These are phyloP conservation scores for Panopea generosa DNA, from an alignment of 2,888 invertebrate species.

Conservation along the genomic window DNA sequence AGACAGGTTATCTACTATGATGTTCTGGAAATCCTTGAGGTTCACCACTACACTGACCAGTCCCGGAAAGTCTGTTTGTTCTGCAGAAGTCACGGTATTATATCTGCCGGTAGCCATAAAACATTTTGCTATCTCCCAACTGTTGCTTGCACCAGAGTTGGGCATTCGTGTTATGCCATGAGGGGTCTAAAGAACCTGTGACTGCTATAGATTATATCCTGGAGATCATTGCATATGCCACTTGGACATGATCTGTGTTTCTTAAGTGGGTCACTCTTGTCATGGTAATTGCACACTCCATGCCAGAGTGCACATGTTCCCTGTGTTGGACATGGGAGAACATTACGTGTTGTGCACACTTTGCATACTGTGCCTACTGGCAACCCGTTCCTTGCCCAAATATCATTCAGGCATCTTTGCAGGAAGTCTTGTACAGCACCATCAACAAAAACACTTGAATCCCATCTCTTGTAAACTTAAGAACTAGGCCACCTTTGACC, in stretches of 20 bases:
- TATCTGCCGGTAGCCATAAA: slow-evolving; percentile 1
- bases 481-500: no score
- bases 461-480: no score
- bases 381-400: background rate
- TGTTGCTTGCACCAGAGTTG: background rate
- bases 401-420: background rate
- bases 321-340: no score
- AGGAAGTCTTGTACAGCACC: no score
- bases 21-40: slow-evolving; percentile 2
- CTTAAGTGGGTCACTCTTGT: no score
- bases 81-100: background rate
- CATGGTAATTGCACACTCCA: no score
- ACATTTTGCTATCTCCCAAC: slow-evolving; percentile 11
- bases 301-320: no score
- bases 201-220: background rate
- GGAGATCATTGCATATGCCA: background rate
- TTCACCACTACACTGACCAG: slow-evolving; percentile 6
- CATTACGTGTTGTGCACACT: no score
- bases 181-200: slow-evolving; percentile 2
- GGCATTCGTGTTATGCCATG: background rate
- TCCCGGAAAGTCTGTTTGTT: slow-evolving; percentile 3
- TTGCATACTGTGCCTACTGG: no score
- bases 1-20: background rate
- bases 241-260: background rate
- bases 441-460: no score